Evolutionary conservation across 2,888 invertebrate species (phyloP).

Genomic region (Meandrusa payeni): DNA sequence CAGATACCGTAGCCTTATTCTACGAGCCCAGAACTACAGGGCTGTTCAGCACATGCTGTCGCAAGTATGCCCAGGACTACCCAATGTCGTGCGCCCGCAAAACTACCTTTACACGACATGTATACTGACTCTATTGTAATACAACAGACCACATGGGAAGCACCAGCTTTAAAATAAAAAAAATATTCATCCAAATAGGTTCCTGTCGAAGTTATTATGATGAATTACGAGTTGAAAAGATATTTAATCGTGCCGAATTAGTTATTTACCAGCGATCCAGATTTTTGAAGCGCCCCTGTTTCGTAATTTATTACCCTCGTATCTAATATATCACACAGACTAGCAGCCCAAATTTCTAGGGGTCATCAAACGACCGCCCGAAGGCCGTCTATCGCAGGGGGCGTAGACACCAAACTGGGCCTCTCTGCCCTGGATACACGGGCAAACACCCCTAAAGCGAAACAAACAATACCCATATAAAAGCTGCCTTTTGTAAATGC

Average conservation of each 20-base stretch:
- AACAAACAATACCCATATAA: slow-evolving; percentile 6
- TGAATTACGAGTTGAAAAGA: no score
- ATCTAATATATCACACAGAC: slow-evolving; percentile 7
- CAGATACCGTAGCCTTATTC: no score
- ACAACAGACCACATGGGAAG: no score
- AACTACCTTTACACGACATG: no score
- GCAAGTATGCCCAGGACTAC: no score
- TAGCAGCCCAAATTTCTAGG: slow-evolving; percentile 27
- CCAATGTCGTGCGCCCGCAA: no score
- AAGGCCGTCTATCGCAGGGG: slow-evolving; percentile 35
- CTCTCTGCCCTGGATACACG: slow-evolving; percentile 12
- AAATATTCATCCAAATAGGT: no score
- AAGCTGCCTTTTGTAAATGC: slow-evolving; percentile 4
- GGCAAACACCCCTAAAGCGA: slow-evolving; percentile 13
- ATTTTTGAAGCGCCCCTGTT: slow-evolving; percentile 20
- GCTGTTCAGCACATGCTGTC: no score
- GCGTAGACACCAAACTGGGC: slow-evolving; percentile 23
- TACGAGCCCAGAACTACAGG: no score
- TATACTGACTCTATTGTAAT: no score
- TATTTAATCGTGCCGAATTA: neutral
- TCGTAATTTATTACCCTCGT: slow-evolving; percentile 19
- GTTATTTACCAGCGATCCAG: slow-evolving; percentile 7
- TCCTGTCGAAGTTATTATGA: no score
- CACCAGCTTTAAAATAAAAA: no score
- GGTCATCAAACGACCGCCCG: slow-evolving; percentile 36